Conservation (phyloP, 2,797 vertebrate genomes). For the Lutjanus argentimaculatus region DNA sequence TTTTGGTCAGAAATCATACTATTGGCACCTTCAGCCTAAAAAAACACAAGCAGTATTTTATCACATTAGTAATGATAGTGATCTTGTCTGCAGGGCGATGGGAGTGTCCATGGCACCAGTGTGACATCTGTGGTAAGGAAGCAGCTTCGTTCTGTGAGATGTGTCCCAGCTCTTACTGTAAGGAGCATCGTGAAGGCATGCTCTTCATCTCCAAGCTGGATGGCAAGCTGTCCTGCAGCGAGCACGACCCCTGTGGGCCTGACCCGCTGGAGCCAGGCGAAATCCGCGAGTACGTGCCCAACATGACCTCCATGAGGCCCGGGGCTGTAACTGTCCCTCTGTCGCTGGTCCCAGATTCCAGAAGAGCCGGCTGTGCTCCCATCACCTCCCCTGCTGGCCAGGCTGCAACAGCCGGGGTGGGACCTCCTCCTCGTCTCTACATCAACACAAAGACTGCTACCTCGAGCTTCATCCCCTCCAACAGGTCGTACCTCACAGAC, state of each 20-base stretch:
- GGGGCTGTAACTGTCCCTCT: constrained; percentile 19
- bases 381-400: constrained; percentile 17
- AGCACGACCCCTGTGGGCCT: constrained; percentile 97
- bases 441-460: constrained; percentile 82
- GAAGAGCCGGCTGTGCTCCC: constrained; percentile 7
- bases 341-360: constrained; percentile 31
- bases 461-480: constrained; percentile 78
- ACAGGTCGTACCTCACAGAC: constrained; percentile 64
- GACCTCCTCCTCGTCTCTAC: constrained; percentile 80
- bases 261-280: constrained; percentile 97
- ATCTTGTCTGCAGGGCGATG: constrained; percentile 90
- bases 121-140: constrained; percentile 94
- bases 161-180: constrained; percentile 98
- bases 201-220: constrained; percentile 99
- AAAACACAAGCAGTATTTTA: not conserved
- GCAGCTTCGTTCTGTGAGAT: constrained; percentile 98
- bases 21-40: not conserved
- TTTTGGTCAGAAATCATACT: no score
- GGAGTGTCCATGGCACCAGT: constrained; percentile 99
- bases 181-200: constrained; percentile 95
- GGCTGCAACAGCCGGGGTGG: not conserved
- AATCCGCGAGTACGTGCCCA: constrained; percentile 92
- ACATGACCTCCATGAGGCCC: constrained; percentile 63
- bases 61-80: not conserved
- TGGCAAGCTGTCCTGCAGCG: constrained; percentile 95